These are phyloP conservation scores for Marasmarcha lunaedactyla DNA, from an alignment of 2,888 invertebrate species.

Conservation along the genomic window DNA sequence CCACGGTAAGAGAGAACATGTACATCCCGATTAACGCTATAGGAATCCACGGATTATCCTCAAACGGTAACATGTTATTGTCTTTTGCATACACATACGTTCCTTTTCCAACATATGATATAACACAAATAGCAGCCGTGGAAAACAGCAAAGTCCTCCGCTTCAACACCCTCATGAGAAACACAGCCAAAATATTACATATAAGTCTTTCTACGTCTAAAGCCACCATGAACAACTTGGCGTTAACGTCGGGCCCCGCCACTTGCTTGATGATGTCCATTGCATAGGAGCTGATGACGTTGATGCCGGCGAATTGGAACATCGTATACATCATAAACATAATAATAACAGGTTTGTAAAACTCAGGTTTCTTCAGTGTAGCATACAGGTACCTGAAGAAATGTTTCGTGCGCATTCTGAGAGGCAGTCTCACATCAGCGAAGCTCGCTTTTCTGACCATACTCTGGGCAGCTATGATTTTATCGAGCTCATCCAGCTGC, in stretches of 20 bases:
- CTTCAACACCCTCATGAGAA: constrained; percentile 69
- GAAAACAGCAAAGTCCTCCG: constrained; percentile 71
- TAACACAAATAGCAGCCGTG: constrained; percentile 69
- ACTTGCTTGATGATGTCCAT: constrained; percentile 72
- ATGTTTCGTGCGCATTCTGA: constrained; percentile 24
- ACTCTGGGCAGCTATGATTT: constrained; percentile 51
- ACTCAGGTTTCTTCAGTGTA: constrained; percentile 56
- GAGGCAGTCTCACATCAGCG: constrained; percentile 26
- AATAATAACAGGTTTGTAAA: constrained; percentile 71
- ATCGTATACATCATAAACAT: constrained; percentile 74
- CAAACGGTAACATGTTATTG: constrained; percentile 27
- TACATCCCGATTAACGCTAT: constrained; percentile 63
- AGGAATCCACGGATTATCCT: constrained; percentile 53
- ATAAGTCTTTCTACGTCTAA: constrained; percentile 73
- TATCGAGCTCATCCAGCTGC: constrained; percentile 50
- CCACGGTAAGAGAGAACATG: constrained; percentile 69
- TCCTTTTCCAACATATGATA: constrained; percentile 69
- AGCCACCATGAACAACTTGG: constrained; percentile 73
- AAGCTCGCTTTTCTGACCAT: constrained; percentile 39
- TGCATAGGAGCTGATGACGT: constrained; percentile 77
- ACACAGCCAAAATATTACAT: constrained; percentile 72
- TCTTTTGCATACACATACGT: constrained; percentile 45
- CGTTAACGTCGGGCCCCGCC: constrained; percentile 71
- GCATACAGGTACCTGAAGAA: constrained; percentile 30
- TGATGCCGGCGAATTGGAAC: constrained; percentile 78